Percentiles rank a stretch among this genome's conserved stretches.
These are phyloP conservation scores for Manduca sexta DNA, from an alignment of 1,140 invertebrate genomes.

Conservation along the genomic window DNA sequence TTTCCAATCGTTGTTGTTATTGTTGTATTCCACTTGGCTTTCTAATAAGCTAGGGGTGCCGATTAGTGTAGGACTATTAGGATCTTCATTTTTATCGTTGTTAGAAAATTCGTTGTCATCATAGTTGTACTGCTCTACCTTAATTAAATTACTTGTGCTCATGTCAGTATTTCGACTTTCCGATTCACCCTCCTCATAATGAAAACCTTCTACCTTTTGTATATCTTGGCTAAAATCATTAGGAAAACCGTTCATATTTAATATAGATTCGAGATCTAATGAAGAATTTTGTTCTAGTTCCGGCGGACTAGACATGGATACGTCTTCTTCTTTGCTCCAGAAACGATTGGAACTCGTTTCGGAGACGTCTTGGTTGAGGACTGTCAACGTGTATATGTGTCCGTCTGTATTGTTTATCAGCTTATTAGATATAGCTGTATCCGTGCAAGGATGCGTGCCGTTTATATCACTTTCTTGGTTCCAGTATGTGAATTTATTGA, in stretches of 20 bases:
- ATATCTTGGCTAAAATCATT: constrained; percentile 71
- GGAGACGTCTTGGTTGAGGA: constrained; percentile 78
- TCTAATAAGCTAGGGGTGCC: constrained; percentile 69
- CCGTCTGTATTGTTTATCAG: constrained; percentile 74
- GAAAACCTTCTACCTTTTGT: constrained; percentile 76
- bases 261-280: constrained; percentile 78
- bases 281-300: constrained; percentile 74
- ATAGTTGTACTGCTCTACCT: constrained; percentile 78
- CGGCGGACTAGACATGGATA: constrained; percentile 75
- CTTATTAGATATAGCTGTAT: constrained; percentile 68
- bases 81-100: constrained; percentile 78
- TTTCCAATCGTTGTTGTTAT: constrained; percentile 88
- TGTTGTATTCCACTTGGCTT: constrained; percentile 75
- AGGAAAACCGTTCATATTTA: constrained; percentile 76
- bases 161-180: constrained; percentile 77
- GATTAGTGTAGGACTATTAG: constrained; percentile 57
- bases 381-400: constrained; percentile 79
- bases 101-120: constrained; percentile 80
- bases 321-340: constrained; percentile 71
- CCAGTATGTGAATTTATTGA: constrained; percentile 85
- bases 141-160: constrained; percentile 75
- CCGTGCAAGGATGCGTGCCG: constrained; percentile 63
- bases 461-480: constrained; percentile 76
- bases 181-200: constrained; percentile 76
- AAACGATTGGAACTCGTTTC: constrained; percentile 70